Conservation (phyloP, 1,140 invertebrate species). For the Lerema accius region DNA sequence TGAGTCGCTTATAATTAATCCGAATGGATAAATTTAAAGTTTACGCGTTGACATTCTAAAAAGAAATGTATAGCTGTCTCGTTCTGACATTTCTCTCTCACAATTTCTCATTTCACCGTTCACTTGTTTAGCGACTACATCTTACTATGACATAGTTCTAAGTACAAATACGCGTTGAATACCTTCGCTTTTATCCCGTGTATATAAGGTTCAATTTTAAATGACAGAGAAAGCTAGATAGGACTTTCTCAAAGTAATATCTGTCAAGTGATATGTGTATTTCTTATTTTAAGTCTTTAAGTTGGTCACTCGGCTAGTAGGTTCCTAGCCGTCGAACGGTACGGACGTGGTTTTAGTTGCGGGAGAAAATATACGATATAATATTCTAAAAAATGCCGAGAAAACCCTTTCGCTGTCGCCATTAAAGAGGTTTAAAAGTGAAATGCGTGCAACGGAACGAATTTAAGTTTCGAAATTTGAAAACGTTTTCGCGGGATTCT, state of each 20-base stretch:
- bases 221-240: constrained; percentile 37
- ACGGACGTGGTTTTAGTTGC: constrained; percentile 49
- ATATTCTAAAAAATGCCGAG: constrained; percentile 56
- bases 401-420: constrained; percentile 53
- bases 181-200: constrained; percentile 30
- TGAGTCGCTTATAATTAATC: background rate
- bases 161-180: constrained; percentile 7
- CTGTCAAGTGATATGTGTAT: constrained; percentile 69
- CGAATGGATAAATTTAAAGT: constrained; percentile 34
- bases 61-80: constrained; percentile 71
- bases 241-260: constrained; percentile 56
- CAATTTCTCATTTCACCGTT: constrained; percentile 82
- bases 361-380: constrained; percentile 35
- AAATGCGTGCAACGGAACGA: constrained; percentile 46
- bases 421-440: constrained; percentile 46
- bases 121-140: constrained; percentile 76
- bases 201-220: constrained; percentile 35
- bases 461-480: constrained; percentile 38
- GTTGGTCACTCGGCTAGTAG: constrained; percentile 81
- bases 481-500: constrained; percentile 52
- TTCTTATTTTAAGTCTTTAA: constrained; percentile 78
- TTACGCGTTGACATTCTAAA: constrained; percentile 49
- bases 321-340: constrained; percentile 54
- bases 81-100: constrained; percentile 58
- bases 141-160: constrained; percentile 55